Conservation (phyloP, 2,113 vertebrate genomes). For the Melanocharis versteri region DNA sequence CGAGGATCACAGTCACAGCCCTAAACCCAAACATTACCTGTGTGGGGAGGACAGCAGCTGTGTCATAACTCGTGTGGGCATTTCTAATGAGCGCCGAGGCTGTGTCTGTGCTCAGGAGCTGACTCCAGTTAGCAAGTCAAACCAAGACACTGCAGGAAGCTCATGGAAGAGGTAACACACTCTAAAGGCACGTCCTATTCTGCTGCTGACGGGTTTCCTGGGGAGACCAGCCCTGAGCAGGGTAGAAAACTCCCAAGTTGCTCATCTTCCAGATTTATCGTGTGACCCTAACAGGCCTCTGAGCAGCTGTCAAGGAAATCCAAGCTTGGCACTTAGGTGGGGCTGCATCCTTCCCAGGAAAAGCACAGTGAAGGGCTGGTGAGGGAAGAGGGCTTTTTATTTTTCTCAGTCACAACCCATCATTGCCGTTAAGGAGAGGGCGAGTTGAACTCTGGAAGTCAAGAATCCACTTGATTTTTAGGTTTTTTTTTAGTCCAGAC, state of each 20-base stretch:
- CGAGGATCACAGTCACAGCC: background rate
- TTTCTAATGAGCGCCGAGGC: background rate
- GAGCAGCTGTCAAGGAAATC: background rate
- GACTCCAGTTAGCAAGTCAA: background rate
- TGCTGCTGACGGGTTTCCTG: constrained; percentile 27
- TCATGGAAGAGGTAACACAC: background rate
- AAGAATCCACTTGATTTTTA: background rate
- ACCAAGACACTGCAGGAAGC: background rate
- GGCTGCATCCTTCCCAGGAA: background rate
- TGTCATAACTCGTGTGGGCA: constrained; percentile 15
- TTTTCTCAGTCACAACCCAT: background rate
- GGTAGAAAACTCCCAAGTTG: background rate
- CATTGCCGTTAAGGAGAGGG: background rate
- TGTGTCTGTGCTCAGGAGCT: background rate
- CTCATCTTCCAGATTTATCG: background rate
- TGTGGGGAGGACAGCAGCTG: background rate
- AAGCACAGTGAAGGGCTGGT: background rate
- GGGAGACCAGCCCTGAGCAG: background rate
- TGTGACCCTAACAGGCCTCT: background rate
- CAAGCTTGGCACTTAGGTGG: background rate
- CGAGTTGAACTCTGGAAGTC: background rate
- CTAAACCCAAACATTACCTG: background rate
- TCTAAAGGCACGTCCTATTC: background rate
- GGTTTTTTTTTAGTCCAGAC: background rate
- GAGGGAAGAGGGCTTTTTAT: background rate